Evolutionary conservation across 2,113 vertebrate genomes (phyloP).

Genomic region (Neotoma lepida): DNA sequence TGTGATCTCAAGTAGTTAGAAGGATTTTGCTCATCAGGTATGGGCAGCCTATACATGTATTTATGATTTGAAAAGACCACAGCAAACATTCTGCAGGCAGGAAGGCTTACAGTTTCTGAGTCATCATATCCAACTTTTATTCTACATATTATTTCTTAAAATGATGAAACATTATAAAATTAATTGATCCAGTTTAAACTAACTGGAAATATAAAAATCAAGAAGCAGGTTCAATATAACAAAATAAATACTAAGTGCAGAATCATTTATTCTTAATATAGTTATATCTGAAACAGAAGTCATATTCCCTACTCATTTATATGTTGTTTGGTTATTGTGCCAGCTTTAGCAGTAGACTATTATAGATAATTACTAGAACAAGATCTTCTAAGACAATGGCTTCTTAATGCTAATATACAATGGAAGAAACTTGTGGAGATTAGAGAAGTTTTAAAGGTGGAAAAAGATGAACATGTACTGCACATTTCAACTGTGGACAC

Average conservation of each 20-base stretch:
- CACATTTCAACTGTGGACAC: not conserved
- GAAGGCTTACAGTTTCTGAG: not conserved
- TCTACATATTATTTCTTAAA: not conserved
- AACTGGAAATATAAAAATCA: not conserved
- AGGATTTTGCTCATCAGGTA: too few species aligned
- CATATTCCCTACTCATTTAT: not conserved
- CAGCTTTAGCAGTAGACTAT: not conserved
- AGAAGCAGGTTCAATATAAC: not conserved
- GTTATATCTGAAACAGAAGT: not conserved
- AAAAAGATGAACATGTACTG: not conserved
- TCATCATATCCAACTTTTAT: not conserved
- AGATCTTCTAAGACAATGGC: not conserved
- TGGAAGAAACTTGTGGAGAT: not conserved
- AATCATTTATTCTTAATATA: not conserved
- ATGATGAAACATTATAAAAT: not conserved
- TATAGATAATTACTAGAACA: not conserved
- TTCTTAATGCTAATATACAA: not conserved
- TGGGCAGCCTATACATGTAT: fast-evolving
- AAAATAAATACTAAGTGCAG: not conserved
- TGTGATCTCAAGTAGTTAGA: too few species aligned
- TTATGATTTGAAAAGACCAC: not conserved
- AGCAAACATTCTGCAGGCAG: not conserved
- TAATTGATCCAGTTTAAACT: not conserved
- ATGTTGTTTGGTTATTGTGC: not conserved
- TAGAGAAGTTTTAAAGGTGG: not conserved